phyloP scores from a whole-genome alignment of 2,113 vertebrate genomes.

The Polyodon spathula region DNA sequence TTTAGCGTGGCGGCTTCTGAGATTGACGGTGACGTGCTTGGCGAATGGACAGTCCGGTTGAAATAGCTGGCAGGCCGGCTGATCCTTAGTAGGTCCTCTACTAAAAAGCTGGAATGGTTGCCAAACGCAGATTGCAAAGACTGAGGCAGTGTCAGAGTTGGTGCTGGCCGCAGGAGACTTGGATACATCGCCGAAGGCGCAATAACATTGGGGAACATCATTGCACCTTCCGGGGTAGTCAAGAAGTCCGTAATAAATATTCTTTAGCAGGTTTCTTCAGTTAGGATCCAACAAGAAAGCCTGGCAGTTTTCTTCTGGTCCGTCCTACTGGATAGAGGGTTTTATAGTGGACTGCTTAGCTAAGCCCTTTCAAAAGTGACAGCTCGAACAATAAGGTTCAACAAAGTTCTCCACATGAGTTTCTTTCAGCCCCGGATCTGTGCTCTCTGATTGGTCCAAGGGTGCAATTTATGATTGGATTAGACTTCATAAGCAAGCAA shows the following conservation, averaged over 20 bases:
- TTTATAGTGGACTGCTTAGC: slow-evolving; percentile 74
- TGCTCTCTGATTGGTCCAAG: slow-evolving; percentile 67
- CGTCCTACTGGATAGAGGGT: slow-evolving; percentile 51
- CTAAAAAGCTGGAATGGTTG: slow-evolving; percentile 77
- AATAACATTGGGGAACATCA: slow-evolving; percentile 88
- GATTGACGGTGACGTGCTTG: slow-evolving; percentile 51
- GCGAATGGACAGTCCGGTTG: slow-evolving; percentile 55
- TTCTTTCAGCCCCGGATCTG: slow-evolving; percentile 66
- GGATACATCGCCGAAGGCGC: slow-evolving; percentile 81
- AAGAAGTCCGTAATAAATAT: slow-evolving; percentile 20
- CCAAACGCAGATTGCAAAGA: slow-evolving; percentile 65
- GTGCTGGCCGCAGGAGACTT: slow-evolving; percentile 68
- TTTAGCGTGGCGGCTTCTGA: slow-evolving; percentile 44
- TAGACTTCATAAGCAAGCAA: slow-evolving; percentile 88
- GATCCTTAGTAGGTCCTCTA: slow-evolving; percentile 83
- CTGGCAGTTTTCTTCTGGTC: slow-evolving; percentile 41
- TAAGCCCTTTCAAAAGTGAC: slow-evolving; percentile 74
- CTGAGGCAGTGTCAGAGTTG: slow-evolving; percentile 70
- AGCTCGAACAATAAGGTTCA: slow-evolving; percentile 81
- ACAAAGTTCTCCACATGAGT: slow-evolving; percentile 88
- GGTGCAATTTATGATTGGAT: slow-evolving; percentile 96
- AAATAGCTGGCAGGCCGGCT: slow-evolving; percentile 64
- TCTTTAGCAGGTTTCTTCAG: slow-evolving; percentile 27
- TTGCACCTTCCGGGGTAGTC: slow-evolving; percentile 38
- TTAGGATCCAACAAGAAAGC: slow-evolving; percentile 41